These are phyloP conservation scores for Lycodopsis pacificus DNA, from an alignment of 2,797 vertebrate genomes.

Conservation along the genomic window DNA sequence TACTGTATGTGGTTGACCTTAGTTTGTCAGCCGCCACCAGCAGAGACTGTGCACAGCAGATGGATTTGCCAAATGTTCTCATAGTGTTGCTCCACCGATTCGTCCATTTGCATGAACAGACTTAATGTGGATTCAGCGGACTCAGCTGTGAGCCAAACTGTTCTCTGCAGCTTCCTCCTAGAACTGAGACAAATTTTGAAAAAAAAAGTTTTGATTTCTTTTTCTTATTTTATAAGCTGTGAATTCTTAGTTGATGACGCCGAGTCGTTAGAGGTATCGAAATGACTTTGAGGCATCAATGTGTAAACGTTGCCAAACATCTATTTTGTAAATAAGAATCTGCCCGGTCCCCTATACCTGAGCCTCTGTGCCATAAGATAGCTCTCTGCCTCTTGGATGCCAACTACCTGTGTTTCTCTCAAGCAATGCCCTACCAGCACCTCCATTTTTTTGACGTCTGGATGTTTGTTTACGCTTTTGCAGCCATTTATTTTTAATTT, in stretches of 20 bases:
- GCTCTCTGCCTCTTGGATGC: constrained; percentile 75
- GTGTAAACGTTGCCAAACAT: constrained; percentile 79
- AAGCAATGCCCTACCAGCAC: constrained; percentile 77
- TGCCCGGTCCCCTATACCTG: constrained; percentile 59
- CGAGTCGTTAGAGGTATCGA: constrained; percentile 49
- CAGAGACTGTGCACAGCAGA: constrained; percentile 67
- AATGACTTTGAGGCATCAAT: constrained; percentile 64
- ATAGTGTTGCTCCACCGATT: constrained; percentile 54
- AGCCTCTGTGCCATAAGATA: constrained; percentile 79
- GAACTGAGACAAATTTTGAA: constrained; percentile 21
- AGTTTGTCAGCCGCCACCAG: constrained; percentile 62
- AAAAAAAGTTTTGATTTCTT: constrained; percentile 13
- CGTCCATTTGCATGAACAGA: constrained; percentile 76
- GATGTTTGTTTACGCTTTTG: constrained; percentile 70
- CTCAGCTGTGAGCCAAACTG: constrained; percentile 61
- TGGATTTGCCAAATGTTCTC: constrained; percentile 73
- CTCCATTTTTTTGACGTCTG: constrained; percentile 66
- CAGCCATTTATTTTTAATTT: constrained; percentile 50
- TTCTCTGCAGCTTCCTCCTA: constrained; percentile 58
- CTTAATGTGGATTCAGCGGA: constrained; percentile 63
- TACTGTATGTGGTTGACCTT: constrained; percentile 49
- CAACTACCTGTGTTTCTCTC: constrained; percentile 75
- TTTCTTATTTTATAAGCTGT: constrained; percentile 76
- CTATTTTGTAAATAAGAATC: constrained; percentile 83
- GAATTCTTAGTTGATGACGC: constrained; percentile 64